A percentile compares a stretch with the other conserved stretches of the same genome.
phyloP scores from a whole-genome alignment of 2,113 vertebrate species.

The Tiliqua scincoides region DNA sequence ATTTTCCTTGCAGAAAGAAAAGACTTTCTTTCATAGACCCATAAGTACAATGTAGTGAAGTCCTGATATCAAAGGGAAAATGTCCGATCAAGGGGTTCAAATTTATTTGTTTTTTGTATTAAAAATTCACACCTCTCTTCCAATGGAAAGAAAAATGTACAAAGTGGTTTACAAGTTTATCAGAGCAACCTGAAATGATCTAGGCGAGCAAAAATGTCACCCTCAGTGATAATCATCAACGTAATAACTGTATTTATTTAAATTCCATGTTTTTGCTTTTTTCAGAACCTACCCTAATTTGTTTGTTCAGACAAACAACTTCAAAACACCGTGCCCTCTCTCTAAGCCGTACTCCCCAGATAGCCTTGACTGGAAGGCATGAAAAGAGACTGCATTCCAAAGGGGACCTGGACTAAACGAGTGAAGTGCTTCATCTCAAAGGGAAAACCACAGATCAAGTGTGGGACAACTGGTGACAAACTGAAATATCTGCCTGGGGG shows the following conservation, averaged over 20 bases:
- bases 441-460: conserved; percentile 57
- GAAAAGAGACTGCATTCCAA: conserved; percentile 55
- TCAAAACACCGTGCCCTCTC: conserved; percentile 40
- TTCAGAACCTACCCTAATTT: neutral
- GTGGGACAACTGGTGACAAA: neutral
- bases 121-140: neutral
- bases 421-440: conserved; percentile 66
- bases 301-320: conserved; percentile 27
- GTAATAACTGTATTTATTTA: neutral
- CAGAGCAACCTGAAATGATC: neutral
- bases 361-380: conserved; percentile 12
- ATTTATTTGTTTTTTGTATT: neutral
- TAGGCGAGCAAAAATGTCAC: neutral
- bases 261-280: too few relatives aligned
- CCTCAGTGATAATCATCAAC: too few relatives aligned
- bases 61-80: too few relatives aligned
- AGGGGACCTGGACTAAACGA: conserved; percentile 50
- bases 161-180: neutral
- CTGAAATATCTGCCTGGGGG: conserved; percentile 55
- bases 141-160: neutral
- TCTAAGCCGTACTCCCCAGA: conserved; percentile 53
- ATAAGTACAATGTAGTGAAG: too few relatives aligned
- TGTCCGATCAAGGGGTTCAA: neutral
- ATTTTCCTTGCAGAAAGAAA: too few relatives aligned
- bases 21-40: too few relatives aligned